Base-by-base conservation (phyloP, 2,113 vertebrate species). In the Circaetus gallicus region DNA sequence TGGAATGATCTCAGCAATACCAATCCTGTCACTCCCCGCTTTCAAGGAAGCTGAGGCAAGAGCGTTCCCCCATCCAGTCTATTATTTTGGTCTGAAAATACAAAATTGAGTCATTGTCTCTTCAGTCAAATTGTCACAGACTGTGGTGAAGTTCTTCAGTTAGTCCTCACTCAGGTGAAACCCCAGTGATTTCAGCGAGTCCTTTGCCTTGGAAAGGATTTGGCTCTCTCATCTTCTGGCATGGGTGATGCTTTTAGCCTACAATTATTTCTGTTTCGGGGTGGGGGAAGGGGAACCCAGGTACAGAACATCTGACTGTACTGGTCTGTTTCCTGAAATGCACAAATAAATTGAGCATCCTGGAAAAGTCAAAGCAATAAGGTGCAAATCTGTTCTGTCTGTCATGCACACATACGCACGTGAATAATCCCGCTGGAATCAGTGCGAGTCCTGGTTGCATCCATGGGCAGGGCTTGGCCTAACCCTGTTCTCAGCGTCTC, bases 311-410 rank as follows among this genome's bases (percentile, higher is more conserved):
- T 78, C 67, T 65, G 85, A 63, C 85, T 93, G 78, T 96, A 94
- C 84, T 92, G 74, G 63, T 73, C 82, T 94, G 79, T 95, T 94
- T 96, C 83, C 89, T 96, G 77, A 97, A 94, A 95, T 96, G 87
- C 91, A 96, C 87, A 97, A 97, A 97, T 97, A 97, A 97, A 97
- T 85, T 74, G 78, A 96, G 95, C 94, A 96, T 96, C 91, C 97
- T 97, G 97, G 78, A 97, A 91, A 97, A 97, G 70, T 88, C 13
- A 10, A 90, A 96, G 76, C 88, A 81, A 74, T n/a, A 50, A 93
- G 38, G 59, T 90, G 59, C 74, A 66, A 85, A 82, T 96, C 58
- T 88, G 50, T 95, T 93, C 59, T 89, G 56, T 94, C 87, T 90
- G 38, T 89, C 72, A 71, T 13, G 47, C 50, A 38, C 19, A 5